These are phyloP conservation scores for Notarius quadriscutis DNA, from an alignment of 2,113 vertebrate species.

Conservation along the genomic window DNA sequence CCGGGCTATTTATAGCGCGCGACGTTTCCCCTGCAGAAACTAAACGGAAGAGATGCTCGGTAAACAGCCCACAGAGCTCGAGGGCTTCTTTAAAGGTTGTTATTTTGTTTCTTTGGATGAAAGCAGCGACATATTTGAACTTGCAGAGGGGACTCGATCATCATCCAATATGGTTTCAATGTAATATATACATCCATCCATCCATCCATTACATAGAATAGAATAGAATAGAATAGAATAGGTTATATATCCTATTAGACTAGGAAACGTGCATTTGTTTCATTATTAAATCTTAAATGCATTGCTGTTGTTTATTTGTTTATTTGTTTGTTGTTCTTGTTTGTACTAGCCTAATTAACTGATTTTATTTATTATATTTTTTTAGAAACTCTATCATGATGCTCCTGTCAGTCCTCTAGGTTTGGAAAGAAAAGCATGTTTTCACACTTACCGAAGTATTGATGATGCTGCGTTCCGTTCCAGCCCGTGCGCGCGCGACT, in stretches of 20 bases:
- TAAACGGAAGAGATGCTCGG: conserved; percentile 34
- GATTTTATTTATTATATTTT: background rate
- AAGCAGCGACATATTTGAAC: background rate
- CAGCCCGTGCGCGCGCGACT: conserved; percentile 2
- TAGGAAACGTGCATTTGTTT: too few species aligned
- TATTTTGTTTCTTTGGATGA: background rate
- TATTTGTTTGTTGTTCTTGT: background rate
- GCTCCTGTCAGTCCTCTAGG: background rate
- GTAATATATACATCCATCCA: too few species aligned
- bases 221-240: too few species aligned
- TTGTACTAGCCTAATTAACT: background rate
- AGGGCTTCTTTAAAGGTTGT: background rate
- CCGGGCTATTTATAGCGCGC: conserved; percentile 26
- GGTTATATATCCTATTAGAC: too few species aligned
- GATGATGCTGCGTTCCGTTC: background rate
- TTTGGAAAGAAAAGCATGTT: too few species aligned
- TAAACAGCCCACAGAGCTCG: background rate
- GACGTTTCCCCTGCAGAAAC: conserved; percentile 29
- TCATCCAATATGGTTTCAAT: too few species aligned
- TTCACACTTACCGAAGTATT: conserved; percentile 16
- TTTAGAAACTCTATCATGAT: background rate
- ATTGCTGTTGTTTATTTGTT: background rate
- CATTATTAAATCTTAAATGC: background rate
- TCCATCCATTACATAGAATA: too few species aligned
- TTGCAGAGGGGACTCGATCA: background rate